Evolutionary conservation across 2,888 invertebrate species (phyloP).

Genomic region (Caradrina kadenii): DNA sequence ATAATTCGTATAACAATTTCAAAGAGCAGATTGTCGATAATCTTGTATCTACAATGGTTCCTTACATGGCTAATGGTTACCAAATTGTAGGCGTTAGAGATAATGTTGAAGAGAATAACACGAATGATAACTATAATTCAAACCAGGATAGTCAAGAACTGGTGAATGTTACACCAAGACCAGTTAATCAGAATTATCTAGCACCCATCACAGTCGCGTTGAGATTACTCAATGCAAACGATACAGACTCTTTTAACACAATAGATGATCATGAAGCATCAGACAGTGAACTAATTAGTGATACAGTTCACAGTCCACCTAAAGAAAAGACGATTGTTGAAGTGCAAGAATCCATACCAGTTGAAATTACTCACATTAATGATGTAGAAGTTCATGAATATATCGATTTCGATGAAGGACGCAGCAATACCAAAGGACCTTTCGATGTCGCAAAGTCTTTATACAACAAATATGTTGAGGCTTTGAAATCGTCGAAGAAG

Average conservation of each 20-base stretch:
- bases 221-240: conserved; percentile 86
- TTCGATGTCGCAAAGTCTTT: conserved; percentile 76
- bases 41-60: conserved; percentile 85
- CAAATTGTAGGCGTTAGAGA: conserved; percentile 84
- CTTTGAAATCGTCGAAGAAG: conserved; percentile 81
- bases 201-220: conserved; percentile 91
- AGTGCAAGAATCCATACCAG: conserved; percentile 92
- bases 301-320: conserved; percentile 80
- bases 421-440: conserved; percentile 76
- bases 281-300: conserved; percentile 82
- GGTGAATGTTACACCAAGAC: conserved; percentile 90
- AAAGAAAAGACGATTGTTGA: conserved; percentile 91
- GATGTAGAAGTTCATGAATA: conserved; percentile 86
- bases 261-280: conserved; percentile 83
- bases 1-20: conserved; percentile 72
- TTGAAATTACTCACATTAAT: conserved; percentile 88
- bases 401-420: conserved; percentile 84
- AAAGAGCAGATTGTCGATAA: conserved; percentile 83
- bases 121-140: conserved; percentile 60
- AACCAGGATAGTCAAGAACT: conserved; percentile 65
- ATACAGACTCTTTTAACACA: conserved; percentile 80
- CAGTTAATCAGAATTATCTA: conserved; percentile 89
- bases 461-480: conserved; percentile 80
- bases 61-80: conserved; percentile 84
- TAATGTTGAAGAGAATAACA: conserved; percentile 71